A percentile compares a stretch with the other conserved stretches of the same genome.
phyloP scores from a whole-genome alignment of 2,888 invertebrate genomes.

The Myopa testacea region DNA sequence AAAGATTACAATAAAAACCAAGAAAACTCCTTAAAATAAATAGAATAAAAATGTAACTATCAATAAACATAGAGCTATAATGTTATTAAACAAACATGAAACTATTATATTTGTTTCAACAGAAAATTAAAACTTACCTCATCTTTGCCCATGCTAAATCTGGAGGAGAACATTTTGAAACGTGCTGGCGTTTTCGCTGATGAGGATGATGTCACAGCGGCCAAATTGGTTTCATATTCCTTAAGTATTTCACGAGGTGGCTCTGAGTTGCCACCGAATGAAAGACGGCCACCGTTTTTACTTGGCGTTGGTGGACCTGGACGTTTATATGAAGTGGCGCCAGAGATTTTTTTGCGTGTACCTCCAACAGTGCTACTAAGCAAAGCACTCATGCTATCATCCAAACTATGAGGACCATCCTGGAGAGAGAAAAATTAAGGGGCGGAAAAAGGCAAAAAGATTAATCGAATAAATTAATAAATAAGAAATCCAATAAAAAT shows the following conservation, averaged over 20 bases:
- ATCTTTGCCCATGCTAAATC: constrained; percentile 61
- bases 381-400: constrained; percentile 67
- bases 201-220: constrained; percentile 67
- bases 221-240: constrained; percentile 66
- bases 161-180: constrained; percentile 73
- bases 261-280: constrained; percentile 69
- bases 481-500: background rate
- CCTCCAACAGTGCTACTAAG: constrained; percentile 60
- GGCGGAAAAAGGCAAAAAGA: constrained; percentile 23
- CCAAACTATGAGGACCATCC: constrained; percentile 60
- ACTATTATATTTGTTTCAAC: too few species aligned
- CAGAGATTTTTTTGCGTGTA: constrained; percentile 71
- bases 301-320: constrained; percentile 90
- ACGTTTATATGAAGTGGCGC: constrained; percentile 81
- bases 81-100: background rate
- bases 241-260: constrained; percentile 72
- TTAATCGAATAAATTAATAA: constrained; percentile 25
- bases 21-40: too few species aligned
- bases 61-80: too few species aligned
- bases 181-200: constrained; percentile 76
- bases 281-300: constrained; percentile 81
- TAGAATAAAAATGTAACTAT: background rate
- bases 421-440: constrained; percentile 39
- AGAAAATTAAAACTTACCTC: constrained; percentile 64
- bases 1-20: background rate